Conservation (phyloP, 2,888 invertebrate species). For the Cosmorhoe ocellata region DNA sequence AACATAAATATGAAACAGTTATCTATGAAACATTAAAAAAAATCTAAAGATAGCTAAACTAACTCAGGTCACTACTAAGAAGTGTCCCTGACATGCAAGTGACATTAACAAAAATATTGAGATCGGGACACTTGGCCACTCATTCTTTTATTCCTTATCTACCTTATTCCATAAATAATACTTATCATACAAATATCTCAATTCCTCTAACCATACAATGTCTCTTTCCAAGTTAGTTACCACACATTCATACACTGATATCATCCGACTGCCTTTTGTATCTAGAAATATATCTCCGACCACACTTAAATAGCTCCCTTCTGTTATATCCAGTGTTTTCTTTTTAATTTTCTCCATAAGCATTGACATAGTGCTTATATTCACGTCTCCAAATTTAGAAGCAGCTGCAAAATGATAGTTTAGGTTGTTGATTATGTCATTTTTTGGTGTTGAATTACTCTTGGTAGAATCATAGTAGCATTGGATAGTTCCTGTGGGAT, state of each 20-base stretch:
- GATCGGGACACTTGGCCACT: too few species aligned
- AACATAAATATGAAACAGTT: too few species aligned
- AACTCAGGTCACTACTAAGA: too few species aligned
- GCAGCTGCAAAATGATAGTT: conserved; percentile 47
- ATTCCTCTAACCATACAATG: conserved; percentile 70
- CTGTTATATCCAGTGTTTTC: conserved; percentile 48
- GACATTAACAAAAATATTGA: too few species aligned
- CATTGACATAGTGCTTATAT: conserved; percentile 56
- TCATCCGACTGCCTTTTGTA: conserved; percentile 55
- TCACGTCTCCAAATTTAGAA: conserved; percentile 52
- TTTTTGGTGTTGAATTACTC: conserved; percentile 48
- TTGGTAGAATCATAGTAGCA: conserved; percentile 63
- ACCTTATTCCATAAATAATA: conserved; percentile 55
- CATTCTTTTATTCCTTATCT: background rate
- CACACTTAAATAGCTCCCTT: conserved; percentile 58
- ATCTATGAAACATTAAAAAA: too few species aligned
- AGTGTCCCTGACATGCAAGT: too few species aligned
- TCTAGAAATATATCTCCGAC: conserved; percentile 72
- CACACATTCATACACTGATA: conserved; percentile 63
- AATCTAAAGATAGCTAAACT: too few species aligned
- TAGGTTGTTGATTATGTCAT: conserved; percentile 50
- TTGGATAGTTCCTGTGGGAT: conserved; percentile 66
- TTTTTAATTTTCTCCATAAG: conserved; percentile 54
- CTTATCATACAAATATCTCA: conserved; percentile 68
- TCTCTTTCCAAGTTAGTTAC: conserved; percentile 59